A percentile compares a stretch with the other conserved stretches of the same genome.
Evolutionary conservation across 2,797 vertebrate species (phyloP).

Genomic region (Petrocephalus schoutedeni): DNA sequence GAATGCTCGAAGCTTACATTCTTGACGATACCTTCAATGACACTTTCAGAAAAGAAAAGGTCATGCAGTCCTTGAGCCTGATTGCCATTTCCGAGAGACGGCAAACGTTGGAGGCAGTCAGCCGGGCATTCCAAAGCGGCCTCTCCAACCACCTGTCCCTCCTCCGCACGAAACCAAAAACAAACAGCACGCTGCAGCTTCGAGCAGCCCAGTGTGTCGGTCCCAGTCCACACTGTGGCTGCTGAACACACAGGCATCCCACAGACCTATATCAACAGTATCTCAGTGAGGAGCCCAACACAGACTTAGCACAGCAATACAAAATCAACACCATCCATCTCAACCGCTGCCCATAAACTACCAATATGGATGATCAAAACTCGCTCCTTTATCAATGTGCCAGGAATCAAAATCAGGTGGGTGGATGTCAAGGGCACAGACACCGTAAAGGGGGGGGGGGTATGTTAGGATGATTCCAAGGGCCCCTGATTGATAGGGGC

Average conservation of each 20-base stretch:
- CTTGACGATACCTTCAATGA: background rate
- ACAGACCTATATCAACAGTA: background rate
- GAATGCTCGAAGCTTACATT: background rate
- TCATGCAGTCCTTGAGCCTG: slow-evolving; percentile 28
- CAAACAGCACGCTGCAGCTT: background rate
- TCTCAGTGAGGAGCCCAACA: background rate
- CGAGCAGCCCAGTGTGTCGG: background rate
- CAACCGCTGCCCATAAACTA: background rate
- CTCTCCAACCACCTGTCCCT: background rate
- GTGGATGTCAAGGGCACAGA: background rate
- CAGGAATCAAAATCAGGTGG: background rate
- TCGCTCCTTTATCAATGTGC: slow-evolving; percentile 28
- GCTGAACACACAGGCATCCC: background rate
- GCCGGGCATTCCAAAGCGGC: background rate
- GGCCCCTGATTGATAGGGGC: background rate
- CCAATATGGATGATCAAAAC: background rate
- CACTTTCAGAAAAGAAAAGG: background rate
- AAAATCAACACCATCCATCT: background rate
- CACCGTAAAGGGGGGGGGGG: background rate
- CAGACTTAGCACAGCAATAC: background rate
- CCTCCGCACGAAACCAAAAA: background rate
- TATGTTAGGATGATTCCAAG: background rate
- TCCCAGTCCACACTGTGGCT: background rate
- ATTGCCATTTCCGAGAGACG: slow-evolving; percentile 46
- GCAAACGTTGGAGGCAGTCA: slow-evolving; percentile 30